Base-by-base conservation (phyloP, 2,113 vertebrate genomes). In the Phocoena phocoena region DNA sequence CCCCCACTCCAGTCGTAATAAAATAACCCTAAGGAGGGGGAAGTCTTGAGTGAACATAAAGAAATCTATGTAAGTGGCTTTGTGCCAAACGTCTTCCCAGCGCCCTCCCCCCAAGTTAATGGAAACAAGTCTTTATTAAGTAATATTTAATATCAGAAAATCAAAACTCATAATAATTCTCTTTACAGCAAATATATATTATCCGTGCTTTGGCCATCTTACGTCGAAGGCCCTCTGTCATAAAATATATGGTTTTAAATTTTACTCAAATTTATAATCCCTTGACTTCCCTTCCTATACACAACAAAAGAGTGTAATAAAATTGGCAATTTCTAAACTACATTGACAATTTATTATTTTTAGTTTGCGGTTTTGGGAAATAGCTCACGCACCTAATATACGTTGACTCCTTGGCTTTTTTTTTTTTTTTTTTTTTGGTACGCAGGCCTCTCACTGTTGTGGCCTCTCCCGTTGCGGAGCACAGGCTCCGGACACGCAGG, bases 161-260 rank as follows among this genome's bases (percentile, higher is more conserved):
- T 99, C 99, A 99, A 99, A 99, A 99, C 99, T 99, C 99, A 36
- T 36, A 25, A 99, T 98, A 99, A 99, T 99, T 99, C 99, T 99
- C 99, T 99, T 99, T 99, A 99, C 99, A 99, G 99, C 99, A 99
- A 99, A 99, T 99, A 99, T 99, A 99, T 99, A 99, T 99, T 99
- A 99, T 99, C 99, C 99, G 99, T 99, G 99, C 99, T 99, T 99
- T 99, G 99, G 99, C 99, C 99, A 97, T 98, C 98, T 99, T 99
- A 99, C 99, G 99, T 99, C 99, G 99, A 99, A 99, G 99, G 99
- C 99, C 99, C 95, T 99, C 99, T 99, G 99, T 99, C 98, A 99
- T 99, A 99, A 99, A 99, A 99, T 99, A 99, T 99, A 99, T 98
- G 98, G 98, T 99, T 99, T 99, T 99, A 99, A 99, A 99, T 99